Evolutionary conservation across 37 sponge, comb jelly and placozoan species (phyloP), one percentile per base, ranked within the genome.

Genomic region (Axinella damicornis): DNA sequence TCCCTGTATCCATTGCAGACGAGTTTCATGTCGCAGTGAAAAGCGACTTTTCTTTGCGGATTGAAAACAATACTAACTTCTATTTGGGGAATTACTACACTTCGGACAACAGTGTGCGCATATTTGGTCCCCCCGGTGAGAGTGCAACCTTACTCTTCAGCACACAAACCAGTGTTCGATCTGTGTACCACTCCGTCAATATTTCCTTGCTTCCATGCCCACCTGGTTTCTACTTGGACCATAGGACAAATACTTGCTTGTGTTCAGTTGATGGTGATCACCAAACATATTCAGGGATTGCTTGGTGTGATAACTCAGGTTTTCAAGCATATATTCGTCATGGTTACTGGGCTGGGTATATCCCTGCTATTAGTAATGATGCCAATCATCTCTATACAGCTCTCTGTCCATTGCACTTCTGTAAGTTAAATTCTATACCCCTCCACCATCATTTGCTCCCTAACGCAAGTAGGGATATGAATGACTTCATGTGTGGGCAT

Each of bases 211-310:
- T 39, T 13, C 46, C 24, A 0, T 83, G 83, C 59, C 83, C 83
- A 24, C 83, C 83, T 12, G 83, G 83, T 25, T 83, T 71, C 53
- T n/a, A n/a, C n/a, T n/a, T n/a, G n/a, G n/a, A n/a, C n/a, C n/a
- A n/a, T n/a, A n/a, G n/a, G n/a, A n/a, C n/a, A n/a, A n/a, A n/a
- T n/a, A n/a, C n/a, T n/a, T n/a, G n/a, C n/a, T n/a, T n/a, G n/a
- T n/a, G n/a, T n/a, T n/a, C n/a, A n/a, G n/a, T n/a, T n/a, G n/a
- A n/a, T n/a, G n/a, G n/a, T n/a, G n/a, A n/a, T n/a, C n/a, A n/a
- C n/a, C n/a, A n/a, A n/a, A n/a, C 65, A 13, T 64, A 64, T 30
- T 19, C 65, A 22, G 65, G 28, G 11, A 64, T 64, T 64, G 65
- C 25, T 18, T 12, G 65, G 21, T 64, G 65, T 64, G 65, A 84